Conservation (phyloP, 1,140 invertebrate species). For the Harpegnathos saltator region DNA sequence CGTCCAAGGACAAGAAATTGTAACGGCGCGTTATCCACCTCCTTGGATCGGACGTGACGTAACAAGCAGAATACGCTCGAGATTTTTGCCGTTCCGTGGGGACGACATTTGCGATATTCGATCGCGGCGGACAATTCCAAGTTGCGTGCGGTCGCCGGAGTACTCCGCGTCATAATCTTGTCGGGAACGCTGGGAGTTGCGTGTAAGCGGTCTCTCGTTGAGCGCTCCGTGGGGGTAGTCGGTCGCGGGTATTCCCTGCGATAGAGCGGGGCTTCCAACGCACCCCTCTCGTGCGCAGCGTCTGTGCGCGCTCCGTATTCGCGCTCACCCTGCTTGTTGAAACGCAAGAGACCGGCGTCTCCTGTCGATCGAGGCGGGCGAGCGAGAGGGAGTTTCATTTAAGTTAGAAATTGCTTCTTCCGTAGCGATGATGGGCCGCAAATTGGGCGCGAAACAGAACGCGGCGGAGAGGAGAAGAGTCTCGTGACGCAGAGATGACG, state of each 20-base stretch:
- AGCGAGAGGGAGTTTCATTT: conserved; percentile 84
- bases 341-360: conserved; percentile 67
- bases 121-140: conserved; percentile 12
- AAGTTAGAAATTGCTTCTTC: conserved; percentile 87
- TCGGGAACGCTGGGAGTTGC: conserved; percentile 59
- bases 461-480: conserved; percentile 27
- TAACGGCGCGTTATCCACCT: too few species aligned
- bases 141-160: conserved; percentile 45
- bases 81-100: not conserved
- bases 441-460: conserved; percentile 85
- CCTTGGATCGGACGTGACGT: too few species aligned
- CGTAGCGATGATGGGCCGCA: conserved; percentile 85
- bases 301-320: not conserved
- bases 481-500: conserved; percentile 67
- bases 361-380: conserved; percentile 67
- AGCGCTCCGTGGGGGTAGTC: conserved; percentile 11
- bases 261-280: conserved; percentile 59
- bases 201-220: conserved; percentile 52
- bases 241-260: conserved; percentile 52
- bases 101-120: conserved; percentile 13
- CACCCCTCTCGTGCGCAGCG: conserved; percentile 13
- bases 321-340: conserved; percentile 55
- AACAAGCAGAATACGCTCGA: too few species aligned
- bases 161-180: conserved; percentile 60
- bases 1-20: too few species aligned